phyloP scores from a whole-genome alignment of 2,888 invertebrate genomes.

The Tetragnatha montana region DNA sequence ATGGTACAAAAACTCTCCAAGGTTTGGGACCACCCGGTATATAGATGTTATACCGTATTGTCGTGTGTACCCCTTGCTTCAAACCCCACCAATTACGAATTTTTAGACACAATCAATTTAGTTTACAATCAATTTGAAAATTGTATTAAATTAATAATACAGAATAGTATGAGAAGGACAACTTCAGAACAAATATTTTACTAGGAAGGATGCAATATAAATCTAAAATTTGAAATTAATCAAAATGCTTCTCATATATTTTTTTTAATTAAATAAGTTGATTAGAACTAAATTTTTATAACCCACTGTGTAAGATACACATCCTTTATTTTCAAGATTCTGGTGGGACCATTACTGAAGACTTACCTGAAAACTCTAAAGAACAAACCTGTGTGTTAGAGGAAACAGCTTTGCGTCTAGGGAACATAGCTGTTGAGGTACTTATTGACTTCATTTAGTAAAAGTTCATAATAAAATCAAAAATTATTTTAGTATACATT shows the following conservation, averaged over 20 bases:
- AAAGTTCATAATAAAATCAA: too few relatives aligned
- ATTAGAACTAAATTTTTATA: not conserved
- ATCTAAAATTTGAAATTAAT: not conserved
- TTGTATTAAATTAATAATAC: too few relatives aligned
- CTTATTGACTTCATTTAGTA: not conserved
- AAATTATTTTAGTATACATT: too few relatives aligned
- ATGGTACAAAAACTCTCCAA: too few relatives aligned
- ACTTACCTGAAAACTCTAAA: slow-evolving; percentile 29
- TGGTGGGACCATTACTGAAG: slow-evolving; percentile 31
- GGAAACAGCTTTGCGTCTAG: slow-evolving; percentile 79
- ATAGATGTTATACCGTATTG: too few relatives aligned
- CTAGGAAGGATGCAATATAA: not conserved
- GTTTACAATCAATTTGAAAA: too few relatives aligned
- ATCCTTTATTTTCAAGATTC: slow-evolving; percentile 13
- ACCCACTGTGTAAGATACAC: not conserved
- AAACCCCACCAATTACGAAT: too few relatives aligned
- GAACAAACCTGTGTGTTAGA: slow-evolving; percentile 79
- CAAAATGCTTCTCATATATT: not conserved
- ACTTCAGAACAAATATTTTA: not conserved
- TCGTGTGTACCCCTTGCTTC: too few relatives aligned
- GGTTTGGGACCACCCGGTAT: too few relatives aligned
- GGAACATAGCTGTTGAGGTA: slow-evolving; percentile 78
- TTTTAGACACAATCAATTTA: too few relatives aligned
- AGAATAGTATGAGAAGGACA: too few relatives aligned
- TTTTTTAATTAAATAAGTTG: not conserved